Evolutionary conservation across 2,113 vertebrate species (phyloP).

Genomic region (Ictalurus furcatus): DNA sequence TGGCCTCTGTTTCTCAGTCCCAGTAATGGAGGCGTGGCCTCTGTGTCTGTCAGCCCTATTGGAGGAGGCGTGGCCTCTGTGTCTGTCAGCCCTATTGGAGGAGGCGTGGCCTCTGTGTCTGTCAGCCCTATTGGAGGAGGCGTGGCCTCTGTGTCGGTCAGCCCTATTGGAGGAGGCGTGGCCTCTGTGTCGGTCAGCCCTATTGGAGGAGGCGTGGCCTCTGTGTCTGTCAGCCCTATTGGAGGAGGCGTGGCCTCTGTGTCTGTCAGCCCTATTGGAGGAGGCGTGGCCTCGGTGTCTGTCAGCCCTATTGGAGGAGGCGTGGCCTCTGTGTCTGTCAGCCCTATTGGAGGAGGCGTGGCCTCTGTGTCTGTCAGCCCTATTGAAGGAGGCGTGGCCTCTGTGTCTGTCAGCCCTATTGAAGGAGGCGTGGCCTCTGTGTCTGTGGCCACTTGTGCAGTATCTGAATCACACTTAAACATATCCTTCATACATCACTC

Average conservation of each 20-base stretch:
- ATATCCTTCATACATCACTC: background rate
- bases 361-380: background rate
- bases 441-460: too few relatives aligned
- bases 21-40: background rate
- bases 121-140: background rate
- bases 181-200: background rate
- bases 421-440: background rate
- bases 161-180: background rate
- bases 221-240: background rate
- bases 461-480: background rate
- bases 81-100: background rate
- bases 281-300: background rate
- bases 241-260: background rate
- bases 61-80: background rate
- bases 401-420: background rate
- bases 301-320: background rate
- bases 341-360: background rate
- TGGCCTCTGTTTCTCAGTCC: background rate
- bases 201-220: too few relatives aligned
- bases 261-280: too few relatives aligned
- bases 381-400: background rate
- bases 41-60: background rate
- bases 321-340: background rate
- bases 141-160: background rate
- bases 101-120: background rate